These are phyloP conservation scores for Psammodynastes pulverulentus DNA, from an alignment of 2,113 vertebrate species.

Conservation along the genomic window DNA sequence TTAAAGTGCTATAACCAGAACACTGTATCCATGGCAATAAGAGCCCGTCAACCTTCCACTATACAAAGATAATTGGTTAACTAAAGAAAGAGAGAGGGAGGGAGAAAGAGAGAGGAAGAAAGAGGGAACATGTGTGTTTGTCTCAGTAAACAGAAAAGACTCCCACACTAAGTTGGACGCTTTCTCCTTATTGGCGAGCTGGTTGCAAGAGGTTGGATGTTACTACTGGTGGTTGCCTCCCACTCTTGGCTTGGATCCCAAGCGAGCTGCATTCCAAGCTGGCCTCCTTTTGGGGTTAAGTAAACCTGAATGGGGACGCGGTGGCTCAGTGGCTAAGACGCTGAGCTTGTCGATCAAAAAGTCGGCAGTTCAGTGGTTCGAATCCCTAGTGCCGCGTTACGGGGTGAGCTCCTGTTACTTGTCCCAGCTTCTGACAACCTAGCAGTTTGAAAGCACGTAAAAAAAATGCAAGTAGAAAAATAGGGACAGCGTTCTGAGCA, in stretches of 20 bases:
- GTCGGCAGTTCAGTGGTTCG: too few species aligned
- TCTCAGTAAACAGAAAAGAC: background rate
- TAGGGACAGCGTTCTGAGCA: too few species aligned
- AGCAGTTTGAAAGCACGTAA: too few species aligned
- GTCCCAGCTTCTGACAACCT: too few species aligned
- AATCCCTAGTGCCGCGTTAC: too few species aligned
- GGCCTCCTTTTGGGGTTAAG: background rate
- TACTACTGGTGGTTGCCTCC: background rate
- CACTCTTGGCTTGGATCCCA: background rate
- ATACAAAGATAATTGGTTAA: background rate
- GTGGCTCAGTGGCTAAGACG: too few species aligned
- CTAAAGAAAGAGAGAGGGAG: background rate
- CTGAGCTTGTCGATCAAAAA: too few species aligned
- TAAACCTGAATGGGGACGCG: background rate
- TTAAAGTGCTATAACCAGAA: background rate
- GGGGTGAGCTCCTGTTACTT: too few species aligned
- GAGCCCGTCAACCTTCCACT: constrained; percentile 21
- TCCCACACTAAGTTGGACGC: background rate
- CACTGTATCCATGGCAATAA: constrained; percentile 51
- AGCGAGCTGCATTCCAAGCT: background rate
- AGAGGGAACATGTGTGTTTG: background rate
- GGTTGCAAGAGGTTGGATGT: background rate
- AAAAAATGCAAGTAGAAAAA: too few species aligned
- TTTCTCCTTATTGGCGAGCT: background rate
- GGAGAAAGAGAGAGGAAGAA: background rate